Percentiles rank a stretch among this genome's conserved stretches.
phyloP scores from a whole-genome alignment of 2,888 invertebrate genomes.

The Dicyrtoma fusca region DNA sequence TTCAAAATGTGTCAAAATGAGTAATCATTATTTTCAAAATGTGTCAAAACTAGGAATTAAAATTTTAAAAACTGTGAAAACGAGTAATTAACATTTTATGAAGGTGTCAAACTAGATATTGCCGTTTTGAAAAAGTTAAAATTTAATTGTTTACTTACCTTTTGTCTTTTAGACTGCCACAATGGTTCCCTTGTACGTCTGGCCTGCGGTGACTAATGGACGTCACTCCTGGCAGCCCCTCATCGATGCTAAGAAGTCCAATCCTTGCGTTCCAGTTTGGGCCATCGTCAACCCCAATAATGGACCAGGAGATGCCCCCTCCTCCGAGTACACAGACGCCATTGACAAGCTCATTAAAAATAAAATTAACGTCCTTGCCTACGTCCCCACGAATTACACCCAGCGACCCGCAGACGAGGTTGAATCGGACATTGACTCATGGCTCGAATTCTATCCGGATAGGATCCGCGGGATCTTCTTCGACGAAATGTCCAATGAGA shows the following conservation, averaged over 20 bases:
- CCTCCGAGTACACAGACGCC: slow-evolving; percentile 36
- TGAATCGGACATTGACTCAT: slow-evolving; percentile 42
- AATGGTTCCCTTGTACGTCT: slow-evolving; percentile 50
- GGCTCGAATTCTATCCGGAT: slow-evolving; percentile 38
- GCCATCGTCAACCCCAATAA: slow-evolving; percentile 50
- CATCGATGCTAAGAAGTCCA: slow-evolving; percentile 36
- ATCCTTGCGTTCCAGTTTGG: slow-evolving; percentile 47
- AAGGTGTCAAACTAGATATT: too few relatives aligned
- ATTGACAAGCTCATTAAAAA: slow-evolving; percentile 37
- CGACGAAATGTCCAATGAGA: slow-evolving; percentile 50
- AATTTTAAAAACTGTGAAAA: too few relatives aligned
- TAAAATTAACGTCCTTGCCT: slow-evolving; percentile 49
- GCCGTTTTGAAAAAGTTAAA: too few relatives aligned
- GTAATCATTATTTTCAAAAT: too few relatives aligned
- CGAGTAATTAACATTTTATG: too few relatives aligned
- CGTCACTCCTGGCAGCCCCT: slow-evolving; percentile 45
- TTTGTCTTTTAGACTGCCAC: slow-evolving; percentile 32
- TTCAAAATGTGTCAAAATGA: too few relatives aligned
- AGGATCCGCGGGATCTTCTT: slow-evolving; percentile 49
- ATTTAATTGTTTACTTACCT: too few relatives aligned
- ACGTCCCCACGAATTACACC: slow-evolving; percentile 46
- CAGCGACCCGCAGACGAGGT: slow-evolving; percentile 27
- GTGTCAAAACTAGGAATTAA: too few relatives aligned
- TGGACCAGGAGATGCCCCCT: slow-evolving; percentile 42
- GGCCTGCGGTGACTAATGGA: slow-evolving; percentile 41